Conservation (phyloP, 2,797 vertebrate genomes). For the Setipinna tenuifilis region DNA sequence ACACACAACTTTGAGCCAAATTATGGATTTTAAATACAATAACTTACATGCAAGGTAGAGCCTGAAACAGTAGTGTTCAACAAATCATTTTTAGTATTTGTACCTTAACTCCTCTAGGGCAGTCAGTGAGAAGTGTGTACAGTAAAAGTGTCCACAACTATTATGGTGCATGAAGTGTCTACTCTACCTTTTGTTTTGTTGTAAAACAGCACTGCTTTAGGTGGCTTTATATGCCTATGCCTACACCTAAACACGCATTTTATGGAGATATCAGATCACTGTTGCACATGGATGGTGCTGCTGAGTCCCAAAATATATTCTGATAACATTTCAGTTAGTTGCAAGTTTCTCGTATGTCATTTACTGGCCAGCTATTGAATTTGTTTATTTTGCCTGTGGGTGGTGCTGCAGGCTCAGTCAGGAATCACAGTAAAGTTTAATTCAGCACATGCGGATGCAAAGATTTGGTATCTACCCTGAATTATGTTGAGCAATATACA, state of each 20-base stretch:
- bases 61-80: neutral
- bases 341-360: too few relatives aligned
- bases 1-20: neutral
- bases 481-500: neutral
- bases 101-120: neutral
- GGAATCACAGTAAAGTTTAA: neutral
- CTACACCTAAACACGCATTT: too few relatives aligned
- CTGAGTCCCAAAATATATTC: too few relatives aligned
- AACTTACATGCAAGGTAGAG: neutral
- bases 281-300: too few relatives aligned
- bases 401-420: neutral
- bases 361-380: neutral
- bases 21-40: neutral
- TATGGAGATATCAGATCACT: too few relatives aligned
- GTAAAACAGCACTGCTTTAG: too few relatives aligned
- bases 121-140: neutral
- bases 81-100: neutral
- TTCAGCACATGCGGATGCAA: neutral
- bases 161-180: neutral
- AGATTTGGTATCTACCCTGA: neutral
- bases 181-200: too few relatives aligned
- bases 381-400: neutral
- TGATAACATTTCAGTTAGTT: too few relatives aligned
- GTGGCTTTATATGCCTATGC: too few relatives aligned
- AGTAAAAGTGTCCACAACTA: neutral